These are phyloP conservation scores for Drosophila lini DNA, from an alignment of 1,140 invertebrate genomes.

Conservation along the genomic window DNA sequence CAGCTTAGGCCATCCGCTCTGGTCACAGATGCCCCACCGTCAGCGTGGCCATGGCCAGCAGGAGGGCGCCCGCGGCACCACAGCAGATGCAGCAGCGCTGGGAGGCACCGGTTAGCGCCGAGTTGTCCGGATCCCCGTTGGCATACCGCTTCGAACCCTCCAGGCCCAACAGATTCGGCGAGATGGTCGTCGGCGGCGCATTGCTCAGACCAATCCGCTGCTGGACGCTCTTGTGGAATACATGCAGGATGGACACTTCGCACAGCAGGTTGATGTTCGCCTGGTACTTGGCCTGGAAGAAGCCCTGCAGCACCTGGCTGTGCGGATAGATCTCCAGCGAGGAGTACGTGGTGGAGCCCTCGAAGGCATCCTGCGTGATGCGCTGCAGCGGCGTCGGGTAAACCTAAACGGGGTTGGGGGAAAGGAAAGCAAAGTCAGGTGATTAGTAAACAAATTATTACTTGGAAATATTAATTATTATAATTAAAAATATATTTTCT, in stretches of 20 bases:
- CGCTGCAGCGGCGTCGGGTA: constrained; percentile 79
- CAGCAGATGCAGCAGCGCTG: constrained; percentile 65
- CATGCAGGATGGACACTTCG: constrained; percentile 79
- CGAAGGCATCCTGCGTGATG: constrained; percentile 76
- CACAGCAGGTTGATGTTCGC: constrained; percentile 74
- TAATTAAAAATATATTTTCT: neutral
- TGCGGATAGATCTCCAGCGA: constrained; percentile 78
- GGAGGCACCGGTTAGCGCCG: constrained; percentile 76
- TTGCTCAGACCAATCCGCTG: constrained; percentile 70
- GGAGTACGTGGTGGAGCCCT: constrained; percentile 77
- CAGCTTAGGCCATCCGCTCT: constrained; percentile 40
- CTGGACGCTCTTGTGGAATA: constrained; percentile 82
- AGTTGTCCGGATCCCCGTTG: constrained; percentile 84
- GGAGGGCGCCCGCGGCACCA: constrained; percentile 51
- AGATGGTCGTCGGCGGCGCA: constrained; percentile 76
- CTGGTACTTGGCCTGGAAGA: constrained; percentile 82
- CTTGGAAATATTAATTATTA: neutral
- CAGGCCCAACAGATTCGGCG: constrained; percentile 80
- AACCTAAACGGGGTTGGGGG: constrained; percentile 41
- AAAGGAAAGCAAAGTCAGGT: neutral
- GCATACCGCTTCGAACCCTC: constrained; percentile 80
- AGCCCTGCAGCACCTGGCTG: constrained; percentile 79
- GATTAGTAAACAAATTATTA: neutral
- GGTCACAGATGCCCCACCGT: constrained; percentile 69
- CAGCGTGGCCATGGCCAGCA: constrained; percentile 60